Evolutionary conservation across 2,888 invertebrate genomes (phyloP).

Genomic region (Parochlus steinenii): DNA sequence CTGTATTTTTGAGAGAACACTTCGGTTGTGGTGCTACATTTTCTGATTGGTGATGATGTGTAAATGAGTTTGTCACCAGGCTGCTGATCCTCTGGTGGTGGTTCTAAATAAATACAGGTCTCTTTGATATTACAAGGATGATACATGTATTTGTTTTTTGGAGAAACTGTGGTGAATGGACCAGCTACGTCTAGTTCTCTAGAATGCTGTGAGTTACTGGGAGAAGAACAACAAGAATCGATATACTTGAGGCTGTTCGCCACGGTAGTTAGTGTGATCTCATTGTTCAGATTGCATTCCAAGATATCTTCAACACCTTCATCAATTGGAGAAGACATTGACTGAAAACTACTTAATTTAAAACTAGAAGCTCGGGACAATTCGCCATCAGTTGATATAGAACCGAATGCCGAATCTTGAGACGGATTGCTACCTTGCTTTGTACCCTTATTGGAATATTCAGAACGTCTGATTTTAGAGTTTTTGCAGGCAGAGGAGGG

Average conservation of each 20-base stretch:
- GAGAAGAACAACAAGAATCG: conserved; percentile 8
- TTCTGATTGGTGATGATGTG: conserved; percentile 31
- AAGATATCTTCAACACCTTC: conserved; percentile 30
- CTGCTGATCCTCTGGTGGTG: conserved; percentile 29
- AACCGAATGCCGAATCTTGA: conserved; percentile 31
- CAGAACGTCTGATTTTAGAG: conserved; percentile 29
- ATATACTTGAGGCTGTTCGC: conserved; percentile 10
- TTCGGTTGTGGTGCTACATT: conserved; percentile 28
- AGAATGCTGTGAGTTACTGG: conserved; percentile 8
- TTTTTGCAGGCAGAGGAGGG: conserved; percentile 30
- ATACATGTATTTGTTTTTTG: background rate
- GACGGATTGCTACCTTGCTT: conserved; percentile 28
- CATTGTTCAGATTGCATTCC: background rate
- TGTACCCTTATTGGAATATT: conserved; percentile 29
- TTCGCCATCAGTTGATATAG: conserved; percentile 30
- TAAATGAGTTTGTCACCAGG: conserved; percentile 26
- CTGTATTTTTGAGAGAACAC: conserved; percentile 31
- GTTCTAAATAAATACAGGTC: conserved; percentile 22
- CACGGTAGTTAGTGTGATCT: conserved; percentile 1
- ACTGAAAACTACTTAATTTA: conserved; percentile 29
- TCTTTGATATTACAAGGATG: conserved; percentile 10
- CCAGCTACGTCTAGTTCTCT: conserved; percentile 11
- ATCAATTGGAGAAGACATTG: conserved; percentile 30
- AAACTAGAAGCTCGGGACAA: conserved; percentile 29
- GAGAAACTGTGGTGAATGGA: conserved; percentile 1